Evolutionary conservation across 2,888 invertebrate genomes (phyloP), one percentile per base, ranked within the genome.

Genomic region (Scaptodrosophila latifasciaeformis): DNA sequence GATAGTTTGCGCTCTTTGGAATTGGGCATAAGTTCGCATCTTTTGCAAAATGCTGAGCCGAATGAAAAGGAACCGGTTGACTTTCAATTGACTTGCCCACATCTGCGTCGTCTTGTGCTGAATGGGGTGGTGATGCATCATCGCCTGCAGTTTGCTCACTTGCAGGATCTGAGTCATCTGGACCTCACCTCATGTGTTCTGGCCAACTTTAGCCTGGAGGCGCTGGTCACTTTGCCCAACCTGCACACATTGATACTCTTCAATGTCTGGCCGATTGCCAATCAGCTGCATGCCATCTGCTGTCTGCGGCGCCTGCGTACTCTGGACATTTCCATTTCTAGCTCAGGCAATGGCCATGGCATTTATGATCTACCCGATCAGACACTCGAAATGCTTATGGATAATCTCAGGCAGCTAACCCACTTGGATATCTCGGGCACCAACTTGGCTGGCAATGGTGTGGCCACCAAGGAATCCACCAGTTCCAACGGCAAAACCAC

Each of bases 361-460:
- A 90, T 89, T 59, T 97, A 92, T 84, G 88, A 89, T 29, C 90
- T 92, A 70, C 94, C 95, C 2, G 94, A 93, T 86, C 75, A 86
- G 76, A 84, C 83, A 24, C 87, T 99, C 34, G 88, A 90, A 17
- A 88, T 89, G 67, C 87, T 99, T 30, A 91, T 97, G 9, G 88
- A 89, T 46, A 91, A 88, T 81, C 88, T 99, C 71, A 93, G 93
- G 0, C 85, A 90, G 46, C 87, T 99, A 55, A 90, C 90, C 35
- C 94, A 94, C 18, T 87, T 99, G 70, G 98, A 99, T 87, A 96
- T 99, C 82, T 96, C 97, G 2, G 97, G 97, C 10, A 98, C 98
- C 13, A 97, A 99, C 88, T 88, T 99, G 63, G 96, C 97, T 34
- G 96, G 97, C 10, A 91, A 91, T 49, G 95, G 95, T 42, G 92